phyloP scores from a whole-genome alignment of 2,797 vertebrate species.

The Lagodon rhomboides region DNA sequence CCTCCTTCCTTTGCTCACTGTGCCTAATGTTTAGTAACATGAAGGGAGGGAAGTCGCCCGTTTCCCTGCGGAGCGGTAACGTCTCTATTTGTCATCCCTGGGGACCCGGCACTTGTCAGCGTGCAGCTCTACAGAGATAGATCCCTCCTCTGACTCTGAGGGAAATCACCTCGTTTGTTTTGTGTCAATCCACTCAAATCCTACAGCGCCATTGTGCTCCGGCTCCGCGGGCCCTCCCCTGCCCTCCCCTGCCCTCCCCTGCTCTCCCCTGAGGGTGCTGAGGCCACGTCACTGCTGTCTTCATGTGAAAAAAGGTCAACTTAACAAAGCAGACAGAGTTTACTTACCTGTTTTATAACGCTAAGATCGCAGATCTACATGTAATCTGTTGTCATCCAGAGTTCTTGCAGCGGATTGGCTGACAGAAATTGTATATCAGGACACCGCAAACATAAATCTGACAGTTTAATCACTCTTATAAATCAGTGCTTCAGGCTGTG shows the following conservation, averaged over 20 bases:
- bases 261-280: conserved; percentile 50
- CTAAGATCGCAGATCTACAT: conserved; percentile 10
- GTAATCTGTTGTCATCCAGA: background rate
- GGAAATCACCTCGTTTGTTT: conserved; percentile 82
- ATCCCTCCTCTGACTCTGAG: conserved; percentile 73
- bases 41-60: conserved; percentile 68
- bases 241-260: conserved; percentile 43
- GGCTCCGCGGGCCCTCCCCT: conserved; percentile 41
- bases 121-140: conserved; percentile 62
- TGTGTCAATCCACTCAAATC: conserved; percentile 82
- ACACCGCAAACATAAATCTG: background rate
- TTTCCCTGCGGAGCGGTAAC: conserved; percentile 76
- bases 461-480: background rate
- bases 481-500: background rate
- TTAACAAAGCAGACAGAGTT: conserved; percentile 23
- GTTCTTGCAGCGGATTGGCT: background rate
- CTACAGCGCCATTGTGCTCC: conserved; percentile 55
- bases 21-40: conserved; percentile 69
- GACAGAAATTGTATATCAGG: background rate
- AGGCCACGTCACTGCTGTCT: conserved; percentile 24
- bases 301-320: conserved; percentile 38
- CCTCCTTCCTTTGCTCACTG: conserved; percentile 42
- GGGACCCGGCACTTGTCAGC: conserved; percentile 77
- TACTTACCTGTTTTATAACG: conserved; percentile 14
- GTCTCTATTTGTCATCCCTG: conserved; percentile 83